These are phyloP conservation scores for Reinhardtius hippoglossoides DNA, from an alignment of 2,113 vertebrate genomes.

Conservation along the genomic window DNA sequence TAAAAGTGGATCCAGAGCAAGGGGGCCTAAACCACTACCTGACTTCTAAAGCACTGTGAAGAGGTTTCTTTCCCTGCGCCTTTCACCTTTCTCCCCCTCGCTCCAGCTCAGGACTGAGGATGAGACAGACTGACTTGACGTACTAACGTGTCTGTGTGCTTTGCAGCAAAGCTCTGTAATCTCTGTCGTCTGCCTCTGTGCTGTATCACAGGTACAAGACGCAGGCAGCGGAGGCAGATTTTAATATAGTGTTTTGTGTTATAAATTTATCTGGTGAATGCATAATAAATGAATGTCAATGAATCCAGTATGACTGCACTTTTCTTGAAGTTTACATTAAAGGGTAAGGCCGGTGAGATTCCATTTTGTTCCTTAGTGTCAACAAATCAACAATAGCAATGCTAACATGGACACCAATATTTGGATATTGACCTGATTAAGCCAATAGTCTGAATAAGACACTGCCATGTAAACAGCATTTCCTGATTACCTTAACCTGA, in stretches of 20 bases:
- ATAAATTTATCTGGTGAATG: constrained; percentile 53
- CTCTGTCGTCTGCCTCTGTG: constrained; percentile 37
- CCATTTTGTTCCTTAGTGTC: too few relatives aligned
- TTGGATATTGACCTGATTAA: too few relatives aligned
- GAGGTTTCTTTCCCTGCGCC: constrained; percentile 12
- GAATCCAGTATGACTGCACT: constrained; percentile 14
- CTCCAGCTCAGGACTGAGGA: constrained; percentile 42
- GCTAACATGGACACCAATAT: too few relatives aligned
- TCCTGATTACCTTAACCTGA: too few relatives aligned
- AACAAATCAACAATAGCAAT: too few relatives aligned
- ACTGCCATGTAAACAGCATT: too few relatives aligned
- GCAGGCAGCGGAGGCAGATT: constrained; percentile 37
- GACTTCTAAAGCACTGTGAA: constrained; percentile 43
- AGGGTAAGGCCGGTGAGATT: not conserved
- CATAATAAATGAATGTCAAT: constrained; percentile 59
- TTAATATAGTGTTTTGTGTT: constrained; percentile 44
- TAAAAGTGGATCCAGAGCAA: constrained; percentile 14
- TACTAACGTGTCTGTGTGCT: constrained; percentile 69
- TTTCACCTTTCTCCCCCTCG: constrained; percentile 4
- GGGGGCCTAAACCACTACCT: constrained; percentile 37
- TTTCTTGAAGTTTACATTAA: not conserved
- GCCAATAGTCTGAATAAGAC: too few relatives aligned
- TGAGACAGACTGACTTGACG: constrained; percentile 29
- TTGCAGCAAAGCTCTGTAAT: constrained; percentile 75
- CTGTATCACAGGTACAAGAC: constrained; percentile 18